Evolutionary conservation across 2,888 invertebrate genomes (phyloP).

Genomic region (Rhogogaster chlorosoma): DNA sequence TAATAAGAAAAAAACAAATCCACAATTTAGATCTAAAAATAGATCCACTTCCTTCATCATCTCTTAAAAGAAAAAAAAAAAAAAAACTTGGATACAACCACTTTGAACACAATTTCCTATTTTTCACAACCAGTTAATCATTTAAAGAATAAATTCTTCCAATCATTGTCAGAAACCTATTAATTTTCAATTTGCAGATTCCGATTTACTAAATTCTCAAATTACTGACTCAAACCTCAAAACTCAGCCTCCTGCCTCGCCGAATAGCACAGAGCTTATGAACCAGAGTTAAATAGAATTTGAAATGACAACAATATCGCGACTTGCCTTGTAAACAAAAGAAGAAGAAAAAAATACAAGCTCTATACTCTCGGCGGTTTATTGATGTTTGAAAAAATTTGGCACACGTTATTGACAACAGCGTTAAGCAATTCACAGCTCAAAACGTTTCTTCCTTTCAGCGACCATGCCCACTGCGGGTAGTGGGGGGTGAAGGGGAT

Average conservation of each 20-base stretch:
- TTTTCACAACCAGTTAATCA: neutral
- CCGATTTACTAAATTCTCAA: neutral
- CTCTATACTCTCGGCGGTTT: neutral
- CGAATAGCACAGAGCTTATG: neutral
- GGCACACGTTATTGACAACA: slow-evolving; percentile 5
- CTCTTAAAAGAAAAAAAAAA: neutral
- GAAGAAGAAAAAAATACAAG: neutral
- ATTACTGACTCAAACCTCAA: neutral
- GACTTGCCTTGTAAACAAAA: neutral
- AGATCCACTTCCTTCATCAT: neutral
- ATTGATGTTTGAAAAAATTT: slow-evolving; percentile 1
- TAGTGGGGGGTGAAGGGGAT: slow-evolving; percentile 73
- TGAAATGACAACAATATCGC: neutral
- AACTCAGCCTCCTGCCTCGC: neutral
- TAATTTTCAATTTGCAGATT: neutral
- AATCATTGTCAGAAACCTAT: neutral
- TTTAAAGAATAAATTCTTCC: neutral
- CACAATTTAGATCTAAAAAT: neutral
- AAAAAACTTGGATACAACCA: neutral
- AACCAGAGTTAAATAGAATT: neutral
- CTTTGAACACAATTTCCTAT: neutral
- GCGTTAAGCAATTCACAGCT: slow-evolving; percentile 76
- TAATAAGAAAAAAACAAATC: neutral
- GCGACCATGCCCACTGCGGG: slow-evolving; percentile 87
- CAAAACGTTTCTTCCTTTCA: slow-evolving; percentile 86